Evolutionary conservation across 2,113 vertebrate species (phyloP).

Genomic region (Hylia prasina): DNA sequence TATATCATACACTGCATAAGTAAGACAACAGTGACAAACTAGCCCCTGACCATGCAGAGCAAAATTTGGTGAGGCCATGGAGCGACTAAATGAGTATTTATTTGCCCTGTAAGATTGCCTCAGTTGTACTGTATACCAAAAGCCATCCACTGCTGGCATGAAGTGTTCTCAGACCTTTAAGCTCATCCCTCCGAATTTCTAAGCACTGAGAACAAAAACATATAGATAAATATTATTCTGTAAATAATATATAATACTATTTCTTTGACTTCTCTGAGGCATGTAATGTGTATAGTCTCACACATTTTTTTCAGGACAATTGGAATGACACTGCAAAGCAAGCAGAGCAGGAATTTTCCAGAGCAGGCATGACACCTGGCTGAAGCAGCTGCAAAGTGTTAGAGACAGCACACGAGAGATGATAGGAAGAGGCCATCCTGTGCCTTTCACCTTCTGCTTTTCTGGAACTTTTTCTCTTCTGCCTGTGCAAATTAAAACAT

Average conservation of each 20-base stretch:
- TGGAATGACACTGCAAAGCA: background rate
- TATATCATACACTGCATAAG: background rate
- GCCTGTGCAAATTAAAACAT: background rate
- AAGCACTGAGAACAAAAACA: background rate
- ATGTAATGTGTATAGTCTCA: background rate
- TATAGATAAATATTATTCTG: background rate
- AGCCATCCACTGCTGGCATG: background rate
- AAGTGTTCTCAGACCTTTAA: background rate
- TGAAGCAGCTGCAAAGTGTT: background rate
- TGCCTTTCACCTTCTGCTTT: background rate
- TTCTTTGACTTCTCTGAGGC: background rate
- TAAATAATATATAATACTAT: background rate
- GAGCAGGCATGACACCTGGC: background rate
- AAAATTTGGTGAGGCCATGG: background rate
- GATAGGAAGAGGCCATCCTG: background rate
- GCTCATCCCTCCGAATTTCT: background rate
- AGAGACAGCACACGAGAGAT: background rate
- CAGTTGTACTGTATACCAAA: background rate
- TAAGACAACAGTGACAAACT: background rate
- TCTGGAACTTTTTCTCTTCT: background rate
- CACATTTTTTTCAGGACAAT: background rate
- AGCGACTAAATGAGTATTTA: background rate
- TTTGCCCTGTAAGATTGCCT: background rate
- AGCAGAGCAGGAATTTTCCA: background rate
- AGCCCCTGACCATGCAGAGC: background rate